Evolutionary conservation across 2,888 invertebrate genomes (phyloP).

Genomic region (Calliopum simillimum): DNA sequence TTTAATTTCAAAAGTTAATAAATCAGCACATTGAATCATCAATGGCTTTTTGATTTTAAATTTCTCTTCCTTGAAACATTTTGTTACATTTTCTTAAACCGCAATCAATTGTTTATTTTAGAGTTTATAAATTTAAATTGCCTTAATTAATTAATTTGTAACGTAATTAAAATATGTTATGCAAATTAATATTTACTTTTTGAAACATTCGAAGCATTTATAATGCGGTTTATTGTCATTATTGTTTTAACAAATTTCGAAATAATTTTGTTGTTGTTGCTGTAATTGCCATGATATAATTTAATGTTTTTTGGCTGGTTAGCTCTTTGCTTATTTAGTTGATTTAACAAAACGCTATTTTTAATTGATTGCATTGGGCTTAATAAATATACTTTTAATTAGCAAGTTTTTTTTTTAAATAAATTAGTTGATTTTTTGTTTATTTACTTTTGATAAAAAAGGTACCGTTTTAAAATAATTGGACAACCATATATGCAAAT

Average conservation of each 20-base stretch:
- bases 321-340: not conserved
- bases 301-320: too few species aligned
- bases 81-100: not conserved
- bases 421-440: too few species aligned
- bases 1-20: not conserved
- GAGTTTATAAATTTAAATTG: constrained; percentile 11
- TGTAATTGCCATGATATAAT: not conserved
- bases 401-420: too few species aligned
- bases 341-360: not conserved
- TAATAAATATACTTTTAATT: too few species aligned
- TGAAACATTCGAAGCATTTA: constrained; percentile 12
- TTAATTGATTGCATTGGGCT: constrained; percentile 13
- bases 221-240: constrained; percentile 13
- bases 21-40: not conserved
- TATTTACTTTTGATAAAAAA: too few species aligned
- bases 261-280: not conserved
- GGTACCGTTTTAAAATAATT: too few species aligned
- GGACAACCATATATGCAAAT: too few species aligned
- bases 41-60: not conserved
- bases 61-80: not conserved
- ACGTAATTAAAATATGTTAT: not conserved
- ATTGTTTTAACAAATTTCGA: not conserved
- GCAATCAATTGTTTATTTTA: not conserved
- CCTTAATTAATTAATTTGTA: constrained; percentile 3
- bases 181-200: constrained; percentile 14